Base-by-base conservation (phyloP, 2,113 vertebrate species). In the Dinomys branickii region DNA sequence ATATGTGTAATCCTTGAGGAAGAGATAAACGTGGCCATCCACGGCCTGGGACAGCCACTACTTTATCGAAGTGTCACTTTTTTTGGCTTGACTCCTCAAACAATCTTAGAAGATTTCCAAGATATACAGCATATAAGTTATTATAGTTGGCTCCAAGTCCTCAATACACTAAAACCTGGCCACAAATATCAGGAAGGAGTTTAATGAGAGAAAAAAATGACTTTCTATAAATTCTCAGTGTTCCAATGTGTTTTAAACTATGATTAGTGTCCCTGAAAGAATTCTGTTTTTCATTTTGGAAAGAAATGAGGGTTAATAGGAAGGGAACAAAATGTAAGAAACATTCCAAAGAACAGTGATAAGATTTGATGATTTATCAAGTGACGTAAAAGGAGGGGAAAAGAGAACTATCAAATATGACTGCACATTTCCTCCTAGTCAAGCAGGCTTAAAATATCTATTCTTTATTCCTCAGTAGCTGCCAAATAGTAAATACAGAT, bases 71-170 rank as follows among this genome's bases (percentile, higher is more conserved):
- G 8, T 11, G 38, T 38, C 54, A 58, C 0, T 26, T 89, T 95
- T 75, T 90, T 85, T 90, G 52, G 6, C 5, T 90, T 44, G 10
- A 92, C 22, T 85, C 8, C 14, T 85, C 65, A 90, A 83, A 5
- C 90, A 82, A 95, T 65, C 47, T 87, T 82, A 93, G 7, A 86
- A 44, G 80, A 85, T 85, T 96, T 83, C 26, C 20, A 94, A 96
- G n/a, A 58, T 80, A 91, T 30, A 71, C 54, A 90, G 54, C 19
- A 58, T 52, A 75, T 6, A 83, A 78, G 14, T 52, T 65, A 81
- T 22, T 80, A 17, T 24, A 35, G 3, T 85, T 97, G 56, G 38
- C 9, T 47, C 28, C 67, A 80, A 6, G 73, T 58, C 50, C 30
- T 44, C 71, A 56, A 11, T 20, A 24, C 81, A 71, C 41, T 54